phyloP scores from a whole-genome alignment of 1,140 invertebrate genomes.

The Panagrolaimus sp. region DNA sequence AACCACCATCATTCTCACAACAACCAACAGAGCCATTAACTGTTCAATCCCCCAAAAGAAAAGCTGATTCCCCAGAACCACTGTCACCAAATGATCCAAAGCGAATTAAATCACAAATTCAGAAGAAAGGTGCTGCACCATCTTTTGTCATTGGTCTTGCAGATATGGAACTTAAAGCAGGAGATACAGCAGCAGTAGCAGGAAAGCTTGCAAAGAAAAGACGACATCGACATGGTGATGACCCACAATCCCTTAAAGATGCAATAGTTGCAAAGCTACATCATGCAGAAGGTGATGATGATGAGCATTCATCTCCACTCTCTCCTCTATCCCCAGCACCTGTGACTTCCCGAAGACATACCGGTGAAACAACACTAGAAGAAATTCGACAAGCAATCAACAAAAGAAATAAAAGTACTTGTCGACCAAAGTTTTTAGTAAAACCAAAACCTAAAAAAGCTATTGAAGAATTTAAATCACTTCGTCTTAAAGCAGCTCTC shows the following conservation, averaged over 20 bases:
- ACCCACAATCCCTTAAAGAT: slow-evolving; percentile 34
- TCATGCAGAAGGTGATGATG: slow-evolving; percentile 22
- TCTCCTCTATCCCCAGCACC: background rate
- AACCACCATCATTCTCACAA: slow-evolving; percentile 16
- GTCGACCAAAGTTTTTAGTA: slow-evolving; percentile 52
- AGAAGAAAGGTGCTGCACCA: slow-evolving; percentile 48
- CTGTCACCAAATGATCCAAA: background rate
- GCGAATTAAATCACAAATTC: slow-evolving; percentile 17
- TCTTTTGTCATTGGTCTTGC: slow-evolving; percentile 47
- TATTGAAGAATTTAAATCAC: slow-evolving; percentile 52
- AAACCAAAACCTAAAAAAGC: slow-evolving; percentile 53
- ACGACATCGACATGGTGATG: slow-evolving; percentile 15
- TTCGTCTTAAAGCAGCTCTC: slow-evolving; percentile 53
- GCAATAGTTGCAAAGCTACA: slow-evolving; percentile 24
- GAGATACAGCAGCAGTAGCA: slow-evolving; percentile 49
- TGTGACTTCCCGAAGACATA: background rate
- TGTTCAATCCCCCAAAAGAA: slow-evolving; percentile 16
- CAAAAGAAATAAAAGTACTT: slow-evolving; percentile 21
- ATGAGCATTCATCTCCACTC: slow-evolving; percentile 8
- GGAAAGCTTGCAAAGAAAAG: slow-evolving; percentile 34
- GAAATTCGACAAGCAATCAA: slow-evolving; percentile 33
- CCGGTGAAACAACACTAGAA: slow-evolving; percentile 30
- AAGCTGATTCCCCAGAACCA: background rate
- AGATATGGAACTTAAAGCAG: slow-evolving; percentile 51
- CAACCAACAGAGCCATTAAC: slow-evolving; percentile 17